phyloP scores from a whole-genome alignment of 1,140 invertebrate species.

The Drosophila athabasca region DNA sequence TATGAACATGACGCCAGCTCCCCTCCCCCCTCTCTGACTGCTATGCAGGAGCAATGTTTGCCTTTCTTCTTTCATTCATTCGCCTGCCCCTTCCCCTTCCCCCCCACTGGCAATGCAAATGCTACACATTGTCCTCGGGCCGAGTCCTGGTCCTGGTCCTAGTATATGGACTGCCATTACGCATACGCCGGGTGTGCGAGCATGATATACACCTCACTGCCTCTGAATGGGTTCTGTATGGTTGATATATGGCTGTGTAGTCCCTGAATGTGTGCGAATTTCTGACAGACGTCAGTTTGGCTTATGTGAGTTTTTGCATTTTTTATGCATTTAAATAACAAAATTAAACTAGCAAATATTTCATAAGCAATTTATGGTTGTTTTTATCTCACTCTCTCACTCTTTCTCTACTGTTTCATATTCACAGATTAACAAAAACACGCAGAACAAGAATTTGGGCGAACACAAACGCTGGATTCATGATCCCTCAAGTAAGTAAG shows the following conservation, averaged over 20 bases:
- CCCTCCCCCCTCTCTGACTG: neutral
- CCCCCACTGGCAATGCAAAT: conserved; percentile 18
- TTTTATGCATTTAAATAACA: conserved; percentile 79
- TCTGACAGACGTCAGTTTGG: conserved; percentile 54
- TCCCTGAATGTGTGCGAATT: conserved; percentile 25
- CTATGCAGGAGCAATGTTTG: conserved; percentile 31
- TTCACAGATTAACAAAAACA: conserved; percentile 74
- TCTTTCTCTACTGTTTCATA: neutral
- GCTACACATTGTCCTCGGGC: conserved; percentile 23
- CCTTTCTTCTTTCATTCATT: conserved; percentile 19
- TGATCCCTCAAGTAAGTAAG: conserved; percentile 89
- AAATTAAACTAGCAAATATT: conserved; percentile 69
- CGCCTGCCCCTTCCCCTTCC: neutral
- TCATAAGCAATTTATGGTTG: conserved; percentile 37
- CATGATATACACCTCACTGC: conserved; percentile 47
- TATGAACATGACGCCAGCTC: neutral
- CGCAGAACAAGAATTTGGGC: conserved; percentile 83
- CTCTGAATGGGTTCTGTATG: conserved; percentile 43
- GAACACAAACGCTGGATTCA: conserved; percentile 88
- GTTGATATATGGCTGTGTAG: conserved; percentile 13
- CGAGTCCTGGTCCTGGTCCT: neutral
- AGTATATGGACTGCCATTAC: conserved; percentile 45
- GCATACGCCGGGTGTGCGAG: conserved; percentile 60
- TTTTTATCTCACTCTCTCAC: conserved; percentile 8
- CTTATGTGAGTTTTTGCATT: conserved; percentile 57